Evolutionary conservation across 1,140 invertebrate species (phyloP).

Genomic region (Drosophila nigromelanica): DNA sequence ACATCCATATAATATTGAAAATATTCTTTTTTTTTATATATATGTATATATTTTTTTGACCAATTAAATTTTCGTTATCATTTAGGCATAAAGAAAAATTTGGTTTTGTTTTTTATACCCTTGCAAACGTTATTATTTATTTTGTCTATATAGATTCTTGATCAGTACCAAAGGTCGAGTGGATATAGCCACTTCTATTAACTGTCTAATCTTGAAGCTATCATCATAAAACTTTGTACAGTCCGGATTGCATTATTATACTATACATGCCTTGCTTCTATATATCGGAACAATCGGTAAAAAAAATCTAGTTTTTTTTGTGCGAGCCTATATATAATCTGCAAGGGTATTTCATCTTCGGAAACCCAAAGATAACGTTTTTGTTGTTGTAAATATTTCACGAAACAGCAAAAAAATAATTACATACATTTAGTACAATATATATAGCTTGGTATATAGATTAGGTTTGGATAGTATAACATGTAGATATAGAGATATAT

Average conservation of each 20-base stretch:
- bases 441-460: slow-evolving; percentile 41
- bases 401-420: slow-evolving; percentile 22
- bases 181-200: no score
- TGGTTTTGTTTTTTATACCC: background rate
- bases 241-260: no score
- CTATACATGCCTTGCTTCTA: no score
- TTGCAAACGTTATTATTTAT: no score
- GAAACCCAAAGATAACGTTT: background rate
- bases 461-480: background rate
- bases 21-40: background rate
- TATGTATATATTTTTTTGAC: background rate
- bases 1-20: background rate
- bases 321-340: no score
- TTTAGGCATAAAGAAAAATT: slow-evolving; percentile 6
- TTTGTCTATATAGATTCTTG: no score
- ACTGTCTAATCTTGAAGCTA: no score
- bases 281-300: no score
- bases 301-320: no score
- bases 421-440: slow-evolving; percentile 38
- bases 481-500: slow-evolving; percentile 2
- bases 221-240: no score
- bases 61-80: background rate
- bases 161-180: no score
- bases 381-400: slow-evolving; percentile 29
- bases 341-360: no score